Conservation (phyloP, 2,888 invertebrate genomes). For the Parasteatoda lunata region DNA sequence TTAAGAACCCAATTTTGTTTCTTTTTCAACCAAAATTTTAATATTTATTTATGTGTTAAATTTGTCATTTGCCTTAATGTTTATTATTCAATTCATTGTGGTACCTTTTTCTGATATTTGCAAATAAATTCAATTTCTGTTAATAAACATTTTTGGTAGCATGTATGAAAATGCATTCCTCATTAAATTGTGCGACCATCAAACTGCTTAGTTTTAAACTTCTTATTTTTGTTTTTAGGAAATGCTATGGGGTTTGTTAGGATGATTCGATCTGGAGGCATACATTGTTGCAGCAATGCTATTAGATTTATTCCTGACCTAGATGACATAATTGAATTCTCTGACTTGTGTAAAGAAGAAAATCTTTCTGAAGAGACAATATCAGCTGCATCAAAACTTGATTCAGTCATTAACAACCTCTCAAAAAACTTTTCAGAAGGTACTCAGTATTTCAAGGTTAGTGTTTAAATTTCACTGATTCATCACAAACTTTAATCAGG, state of each 20-base stretch:
- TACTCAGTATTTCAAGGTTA: conserved; percentile 87
- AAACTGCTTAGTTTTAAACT: neutral
- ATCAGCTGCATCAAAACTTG: conserved; percentile 83
- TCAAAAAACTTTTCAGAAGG: conserved; percentile 89
- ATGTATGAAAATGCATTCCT: too few species aligned
- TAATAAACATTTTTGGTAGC: too few species aligned
- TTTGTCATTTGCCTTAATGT: too few species aligned
- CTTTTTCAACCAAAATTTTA: neutral
- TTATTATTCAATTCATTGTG: neutral
- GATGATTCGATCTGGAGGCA: conserved; percentile 92
- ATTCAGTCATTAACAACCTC: conserved; percentile 85
- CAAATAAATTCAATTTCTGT: neutral
- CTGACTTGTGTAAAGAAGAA: conserved; percentile 80
- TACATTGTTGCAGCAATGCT: conserved; percentile 92
- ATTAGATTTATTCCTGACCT: conserved; percentile 91
- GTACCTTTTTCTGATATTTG: neutral
- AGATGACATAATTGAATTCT: conserved; percentile 80
- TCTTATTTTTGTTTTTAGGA: conserved; percentile 72
- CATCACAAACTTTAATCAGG: neutral
- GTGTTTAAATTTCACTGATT: neutral
- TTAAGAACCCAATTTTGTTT: neutral
- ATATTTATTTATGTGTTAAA: neutral
- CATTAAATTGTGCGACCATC: too few species aligned
- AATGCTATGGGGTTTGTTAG: conserved; percentile 97
- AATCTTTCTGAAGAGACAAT: conserved; percentile 79